These are phyloP conservation scores for Paratrypauchen microcephalus DNA, from an alignment of 2,797 vertebrate species.

Conservation along the genomic window DNA sequence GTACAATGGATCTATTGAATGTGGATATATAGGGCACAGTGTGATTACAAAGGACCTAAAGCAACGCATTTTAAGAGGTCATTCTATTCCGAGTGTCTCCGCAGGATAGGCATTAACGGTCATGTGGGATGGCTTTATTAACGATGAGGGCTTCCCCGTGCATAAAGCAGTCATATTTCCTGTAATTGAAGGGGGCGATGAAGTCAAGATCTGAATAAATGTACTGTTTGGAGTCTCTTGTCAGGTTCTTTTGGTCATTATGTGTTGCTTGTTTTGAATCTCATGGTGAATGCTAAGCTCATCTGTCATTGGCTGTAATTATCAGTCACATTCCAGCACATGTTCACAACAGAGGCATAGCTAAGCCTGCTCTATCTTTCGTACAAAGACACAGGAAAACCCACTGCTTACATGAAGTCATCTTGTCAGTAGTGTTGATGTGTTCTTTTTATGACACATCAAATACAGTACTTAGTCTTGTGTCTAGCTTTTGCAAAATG, in stretches of 20 bases:
- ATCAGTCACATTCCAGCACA: slow-evolving; percentile 10
- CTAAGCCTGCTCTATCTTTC: neutral
- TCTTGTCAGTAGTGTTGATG: neutral
- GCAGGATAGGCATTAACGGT: slow-evolving; percentile 37
- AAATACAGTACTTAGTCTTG: too few species aligned
- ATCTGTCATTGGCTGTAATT: slow-evolving; percentile 14
- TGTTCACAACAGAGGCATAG: neutral
- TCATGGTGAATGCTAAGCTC: neutral
- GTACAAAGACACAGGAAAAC: neutral
- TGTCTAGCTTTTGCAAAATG: neutral
- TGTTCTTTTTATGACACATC: neutral
- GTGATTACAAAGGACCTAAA: slow-evolving; percentile 33
- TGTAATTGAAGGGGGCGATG: slow-evolving; percentile 18
- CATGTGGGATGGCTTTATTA: slow-evolving; percentile 40
- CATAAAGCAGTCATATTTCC: slow-evolving; percentile 1
- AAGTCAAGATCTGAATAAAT: slow-evolving; percentile 36
- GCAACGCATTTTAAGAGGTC: slow-evolving; percentile 43
- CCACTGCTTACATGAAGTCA: neutral
- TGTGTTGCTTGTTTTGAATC: slow-evolving; percentile 5
- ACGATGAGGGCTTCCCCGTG: slow-evolving; percentile 27
- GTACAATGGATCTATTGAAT: slow-evolving; percentile 21
- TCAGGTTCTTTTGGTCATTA: slow-evolving; percentile 24
- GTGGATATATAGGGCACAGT: slow-evolving; percentile 24
- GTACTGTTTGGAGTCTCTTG: slow-evolving; percentile 2
- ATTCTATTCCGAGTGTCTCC: slow-evolving; percentile 44